Evolutionary conservation across 2,888 invertebrate species (phyloP), one percentile per base, ranked within the genome.

Genomic region (Tenthredo distinguenda): DNA sequence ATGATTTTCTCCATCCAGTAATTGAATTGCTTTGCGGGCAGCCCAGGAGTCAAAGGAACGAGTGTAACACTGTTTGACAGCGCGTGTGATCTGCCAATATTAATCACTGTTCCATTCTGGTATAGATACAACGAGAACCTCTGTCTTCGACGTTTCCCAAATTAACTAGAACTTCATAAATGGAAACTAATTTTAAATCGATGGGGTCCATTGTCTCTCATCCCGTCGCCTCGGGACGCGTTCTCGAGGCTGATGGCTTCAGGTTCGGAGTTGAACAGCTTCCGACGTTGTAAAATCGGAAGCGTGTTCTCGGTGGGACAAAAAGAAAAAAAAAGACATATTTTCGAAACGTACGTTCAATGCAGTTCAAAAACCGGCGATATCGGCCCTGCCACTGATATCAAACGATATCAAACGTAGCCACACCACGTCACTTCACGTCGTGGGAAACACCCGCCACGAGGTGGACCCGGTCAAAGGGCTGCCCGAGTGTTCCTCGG

Each of bases 1-100:
- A 77, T 77, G 77, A 77, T 77, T 77, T 77, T 77, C 77, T 77
- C 74, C 2, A 74, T 47, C 74, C 74, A 43, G 43, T 74, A 77
- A 77, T 77, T 77, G 77, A 77, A 77, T 77, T 77, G 77, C 50
- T 77, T 50, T 40, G 50, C 31, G 77, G 31, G 31, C 9, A 77
- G 68, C 21, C n/a, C 72, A 26, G 7, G 34, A 31, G 50, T 74
- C 74, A 40, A 40, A 47, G 50, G 77, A 50, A 47, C 50, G 31
- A 77, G 55, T 40, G 77, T 77, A 43, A 43, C 26, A 21, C 74
- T 40, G 43, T 74, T 72, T 5, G 74, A 43, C 43, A 26, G 40
- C 12, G 40, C 74, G 74, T 74, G 21, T 74, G 26, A 40, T 74
- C 40, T 40, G 26, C 10, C 74, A 21, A 74, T 74, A 47, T 74